Percentiles rank a stretch among this genome's conserved stretches.
phyloP scores from a whole-genome alignment of 1,140 invertebrate genomes.

The Lycorma delicatula region DNA sequence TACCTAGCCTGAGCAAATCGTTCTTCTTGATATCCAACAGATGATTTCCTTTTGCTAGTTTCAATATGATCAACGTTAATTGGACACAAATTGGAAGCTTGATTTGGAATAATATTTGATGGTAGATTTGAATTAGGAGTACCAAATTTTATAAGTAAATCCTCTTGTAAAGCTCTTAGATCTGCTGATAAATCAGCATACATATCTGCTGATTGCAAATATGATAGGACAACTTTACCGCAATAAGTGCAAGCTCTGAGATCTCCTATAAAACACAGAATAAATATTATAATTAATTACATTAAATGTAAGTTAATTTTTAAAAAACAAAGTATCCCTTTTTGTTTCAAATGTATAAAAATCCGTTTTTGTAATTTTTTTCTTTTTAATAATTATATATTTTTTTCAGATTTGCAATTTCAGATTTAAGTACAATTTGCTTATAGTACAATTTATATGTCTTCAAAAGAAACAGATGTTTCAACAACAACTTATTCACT shows the following conservation, averaged over 20 bases:
- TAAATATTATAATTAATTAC: too few relatives aligned
- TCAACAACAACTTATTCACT: too few relatives aligned
- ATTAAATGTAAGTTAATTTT: too few relatives aligned
- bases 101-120: background rate
- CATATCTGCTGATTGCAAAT: conserved; percentile 72
- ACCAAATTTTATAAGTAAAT: conserved; percentile 59
- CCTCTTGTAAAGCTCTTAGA: conserved; percentile 70
- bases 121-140: conserved; percentile 13
- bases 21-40: conserved; percentile 69
- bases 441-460: too few relatives aligned
- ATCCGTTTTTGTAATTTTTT: too few relatives aligned
- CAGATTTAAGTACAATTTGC: too few relatives aligned
- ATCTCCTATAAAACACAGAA: conserved; percentile 59
- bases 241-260: conserved; percentile 90
- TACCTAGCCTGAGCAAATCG: conserved; percentile 53
- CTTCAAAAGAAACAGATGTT: too few relatives aligned
- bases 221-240: conserved; percentile 83
- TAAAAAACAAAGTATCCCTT: too few relatives aligned
- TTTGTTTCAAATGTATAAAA: too few relatives aligned
- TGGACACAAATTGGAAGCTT: background rate
- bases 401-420: too few relatives aligned
- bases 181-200: conserved; percentile 65
- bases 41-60: conserved; percentile 38
- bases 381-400: too few relatives aligned
- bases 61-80: conserved; percentile 12